Conservation (phyloP, 2,888 invertebrate species). For the Drosophila demipolita region DNA sequence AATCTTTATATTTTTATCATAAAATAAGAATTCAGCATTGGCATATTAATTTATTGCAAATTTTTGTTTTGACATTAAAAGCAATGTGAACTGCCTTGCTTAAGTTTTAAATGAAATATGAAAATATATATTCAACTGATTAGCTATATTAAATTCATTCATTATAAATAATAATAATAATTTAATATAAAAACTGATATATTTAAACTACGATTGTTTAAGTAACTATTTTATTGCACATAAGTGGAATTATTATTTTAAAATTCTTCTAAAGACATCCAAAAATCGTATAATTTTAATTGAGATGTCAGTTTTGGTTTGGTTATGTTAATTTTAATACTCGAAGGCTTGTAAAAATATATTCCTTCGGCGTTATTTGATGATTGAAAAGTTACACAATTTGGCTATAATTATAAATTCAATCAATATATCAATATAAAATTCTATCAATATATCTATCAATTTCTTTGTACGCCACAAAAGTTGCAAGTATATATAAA, state of each 20-base stretch:
- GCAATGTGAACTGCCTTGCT: not conserved
- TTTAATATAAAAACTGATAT: too few species aligned
- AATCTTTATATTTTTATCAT: not conserved
- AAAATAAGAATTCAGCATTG: not conserved
- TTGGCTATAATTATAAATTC: not conserved
- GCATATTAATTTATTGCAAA: not conserved
- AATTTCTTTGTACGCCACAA: not conserved
- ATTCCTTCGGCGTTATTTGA: not conserved
- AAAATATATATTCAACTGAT: not conserved
- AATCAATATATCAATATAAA: not conserved
- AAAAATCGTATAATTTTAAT: not conserved
- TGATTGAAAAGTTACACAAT: not conserved
- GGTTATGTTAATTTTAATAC: not conserved
- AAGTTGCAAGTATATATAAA: not conserved
- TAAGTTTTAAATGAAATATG: not conserved
- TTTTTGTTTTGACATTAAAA: conserved; percentile 19
- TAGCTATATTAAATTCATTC: too few species aligned
- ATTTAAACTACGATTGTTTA: too few species aligned
- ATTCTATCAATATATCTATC: not conserved
- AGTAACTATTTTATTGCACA: too few species aligned
- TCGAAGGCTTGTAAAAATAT: not conserved
- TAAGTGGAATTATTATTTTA: too few species aligned
- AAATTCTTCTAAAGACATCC: not conserved
- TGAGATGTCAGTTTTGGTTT: not conserved
- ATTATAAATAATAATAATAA: not conserved